A percentile compares a stretch with the other conserved stretches of the same genome.
Conservation (phyloP, 1,140 invertebrate species). For the Chionoecetes opilio region DNA sequence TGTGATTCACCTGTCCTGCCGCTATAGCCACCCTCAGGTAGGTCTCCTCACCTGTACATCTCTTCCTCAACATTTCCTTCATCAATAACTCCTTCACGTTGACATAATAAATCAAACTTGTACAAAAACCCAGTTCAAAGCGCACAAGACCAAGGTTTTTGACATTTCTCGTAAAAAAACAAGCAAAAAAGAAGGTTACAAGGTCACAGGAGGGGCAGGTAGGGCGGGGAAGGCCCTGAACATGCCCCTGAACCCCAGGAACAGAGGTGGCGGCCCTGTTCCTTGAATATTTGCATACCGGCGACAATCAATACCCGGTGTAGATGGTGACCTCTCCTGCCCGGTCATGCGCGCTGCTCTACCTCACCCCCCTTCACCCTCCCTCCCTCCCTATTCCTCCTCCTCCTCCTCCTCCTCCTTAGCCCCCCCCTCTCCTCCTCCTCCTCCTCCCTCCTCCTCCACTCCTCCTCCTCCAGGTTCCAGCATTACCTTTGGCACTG, state of each 20-base stretch:
- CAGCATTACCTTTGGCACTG: background rate
- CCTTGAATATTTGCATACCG: conserved; percentile 64
- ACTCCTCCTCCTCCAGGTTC: background rate
- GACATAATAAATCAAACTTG: no score
- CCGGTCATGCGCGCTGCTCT: conserved; percentile 46
- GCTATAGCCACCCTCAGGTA: background rate
- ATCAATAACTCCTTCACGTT: background rate
- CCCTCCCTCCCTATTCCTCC: background rate
- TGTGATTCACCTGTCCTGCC: background rate
- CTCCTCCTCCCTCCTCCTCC: background rate
- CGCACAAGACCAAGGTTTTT: background rate
- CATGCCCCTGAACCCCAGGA: background rate
- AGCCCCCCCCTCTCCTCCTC: background rate
- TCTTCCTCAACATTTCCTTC: background rate
- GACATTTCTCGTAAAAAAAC: background rate
- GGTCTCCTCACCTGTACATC: background rate
- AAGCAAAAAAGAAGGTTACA: background rate
- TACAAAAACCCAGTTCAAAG: background rate
- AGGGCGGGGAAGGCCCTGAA: background rate
- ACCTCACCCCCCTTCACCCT: background rate
- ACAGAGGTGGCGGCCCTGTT: background rate
- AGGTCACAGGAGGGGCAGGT: background rate
- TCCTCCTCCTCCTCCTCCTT: background rate
- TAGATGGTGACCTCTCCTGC: conserved; percentile 42
- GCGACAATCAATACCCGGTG: conserved; percentile 69